A percentile compares a stretch with the other conserved stretches of the same genome.
These are phyloP conservation scores for Nemotelus nigrinus DNA, from an alignment of 2,888 invertebrate genomes.

Conservation along the genomic window DNA sequence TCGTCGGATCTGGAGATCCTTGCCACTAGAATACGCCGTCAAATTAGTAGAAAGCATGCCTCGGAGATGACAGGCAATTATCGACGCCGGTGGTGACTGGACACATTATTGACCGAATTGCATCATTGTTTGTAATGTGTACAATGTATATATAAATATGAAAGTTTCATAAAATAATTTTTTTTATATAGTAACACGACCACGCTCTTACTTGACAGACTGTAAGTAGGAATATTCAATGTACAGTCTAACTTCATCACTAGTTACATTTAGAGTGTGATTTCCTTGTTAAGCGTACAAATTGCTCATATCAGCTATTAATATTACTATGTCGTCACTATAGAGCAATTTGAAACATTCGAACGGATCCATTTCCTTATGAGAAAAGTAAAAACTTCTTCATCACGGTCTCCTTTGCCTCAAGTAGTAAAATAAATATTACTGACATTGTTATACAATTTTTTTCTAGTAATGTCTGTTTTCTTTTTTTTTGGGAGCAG, in stretches of 20 bases:
- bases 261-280: slow-evolving; percentile 41
- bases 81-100: no score
- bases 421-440: slow-evolving; percentile 45
- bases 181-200: no score
- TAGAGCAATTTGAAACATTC: no score
- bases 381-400: background rate
- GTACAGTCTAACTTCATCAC: slow-evolving; percentile 46
- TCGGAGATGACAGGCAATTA: no score
- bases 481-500: background rate
- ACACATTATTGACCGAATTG: no score
- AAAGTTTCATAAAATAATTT: no score
- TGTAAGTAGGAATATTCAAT: slow-evolving; percentile 37
- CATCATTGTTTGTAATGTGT: no score
- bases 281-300: slow-evolving; percentile 47
- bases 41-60: no score
- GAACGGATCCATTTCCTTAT: slow-evolving; percentile 28
- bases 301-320: slow-evolving; percentile 42
- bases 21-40: no score
- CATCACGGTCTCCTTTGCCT: slow-evolving; percentile 36
- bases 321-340: slow-evolving; percentile 41
- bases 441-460: slow-evolving; percentile 46
- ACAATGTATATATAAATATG: no score
- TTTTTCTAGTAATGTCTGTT: slow-evolving; percentile 11
- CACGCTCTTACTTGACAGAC: no score
- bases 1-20: no score